These are phyloP conservation scores for Cebuella pygmaea DNA, from an alignment of 2,797 vertebrate species.

Conservation along the genomic window DNA sequence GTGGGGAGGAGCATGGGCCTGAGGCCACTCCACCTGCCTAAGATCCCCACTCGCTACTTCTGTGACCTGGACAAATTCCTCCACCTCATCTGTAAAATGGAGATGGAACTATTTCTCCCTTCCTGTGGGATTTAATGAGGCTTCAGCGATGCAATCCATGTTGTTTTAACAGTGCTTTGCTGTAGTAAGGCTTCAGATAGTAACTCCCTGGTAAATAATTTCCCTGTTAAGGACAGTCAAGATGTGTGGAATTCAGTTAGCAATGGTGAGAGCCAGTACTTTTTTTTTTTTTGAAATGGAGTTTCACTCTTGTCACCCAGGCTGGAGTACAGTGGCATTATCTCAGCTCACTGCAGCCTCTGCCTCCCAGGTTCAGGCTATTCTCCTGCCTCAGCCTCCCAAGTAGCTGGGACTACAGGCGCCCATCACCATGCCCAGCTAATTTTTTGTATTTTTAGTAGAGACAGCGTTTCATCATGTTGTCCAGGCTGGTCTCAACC, in stretches of 20 bases:
- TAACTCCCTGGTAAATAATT: background rate
- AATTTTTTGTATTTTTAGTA: no score
- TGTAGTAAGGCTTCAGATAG: background rate
- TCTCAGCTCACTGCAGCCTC: no score
- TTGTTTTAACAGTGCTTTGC: background rate
- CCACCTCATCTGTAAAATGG: background rate
- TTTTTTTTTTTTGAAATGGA: no score
- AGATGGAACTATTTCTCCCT: background rate
- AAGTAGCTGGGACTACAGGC: no score
- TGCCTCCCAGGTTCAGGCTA: no score
- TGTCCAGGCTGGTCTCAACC: no score
- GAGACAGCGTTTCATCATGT: no score
- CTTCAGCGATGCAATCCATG: background rate
- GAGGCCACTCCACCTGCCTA: background rate
- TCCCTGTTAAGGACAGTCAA: background rate
- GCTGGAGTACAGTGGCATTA: no score
- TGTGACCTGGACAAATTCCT: background rate
- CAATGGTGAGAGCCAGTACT: background rate
- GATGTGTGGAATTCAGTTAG: background rate
- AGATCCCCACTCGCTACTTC: background rate
- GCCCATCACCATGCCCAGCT: no score
- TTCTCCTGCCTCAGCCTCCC: no score
- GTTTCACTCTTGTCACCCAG: no score
- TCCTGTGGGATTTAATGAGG: background rate
- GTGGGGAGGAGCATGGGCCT: background rate